These are phyloP conservation scores for Spodoptera picta DNA, from an alignment of 2,888 invertebrate genomes.

Conservation along the genomic window DNA sequence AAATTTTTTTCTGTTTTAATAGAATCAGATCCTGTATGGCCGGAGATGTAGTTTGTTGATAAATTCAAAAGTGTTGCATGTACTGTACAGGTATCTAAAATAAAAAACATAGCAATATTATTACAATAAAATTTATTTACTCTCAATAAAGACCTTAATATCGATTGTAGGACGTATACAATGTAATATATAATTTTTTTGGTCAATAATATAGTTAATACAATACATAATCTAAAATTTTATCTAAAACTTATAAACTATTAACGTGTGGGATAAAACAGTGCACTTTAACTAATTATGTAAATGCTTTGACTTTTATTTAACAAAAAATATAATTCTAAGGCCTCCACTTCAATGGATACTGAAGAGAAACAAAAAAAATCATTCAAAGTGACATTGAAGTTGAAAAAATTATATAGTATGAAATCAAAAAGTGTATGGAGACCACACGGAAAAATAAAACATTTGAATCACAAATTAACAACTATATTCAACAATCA, in stretches of 20 bases:
- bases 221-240: conserved; percentile 54
- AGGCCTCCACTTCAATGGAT: conserved; percentile 25
- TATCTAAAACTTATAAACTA: conserved; percentile 55
- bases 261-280: conserved; percentile 77
- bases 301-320: conserved; percentile 71
- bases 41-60: too few species aligned
- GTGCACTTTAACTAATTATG: conserved; percentile 70
- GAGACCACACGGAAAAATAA: conserved; percentile 45
- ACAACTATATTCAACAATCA: conserved; percentile 49
- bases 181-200: conserved; percentile 67
- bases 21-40: too few species aligned
- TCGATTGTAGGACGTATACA: conserved; percentile 65
- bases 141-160: conserved; percentile 65
- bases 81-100: not conserved
- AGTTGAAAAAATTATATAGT: too few species aligned
- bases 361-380: not conserved
- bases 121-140: conserved; percentile 69
- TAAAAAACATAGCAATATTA: conserved; percentile 31
- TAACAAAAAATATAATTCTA: conserved; percentile 51
- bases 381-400: not conserved
- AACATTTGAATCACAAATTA: conserved; percentile 51
- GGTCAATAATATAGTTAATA: conserved; percentile 67
- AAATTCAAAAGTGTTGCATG: not conserved
- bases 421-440: conserved; percentile 2
- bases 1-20: too few species aligned